Evolutionary conservation across 2,797 vertebrate species (phyloP), one percentile per base, ranked within the genome.

Genomic region (Acestrorhynchus altus): DNA sequence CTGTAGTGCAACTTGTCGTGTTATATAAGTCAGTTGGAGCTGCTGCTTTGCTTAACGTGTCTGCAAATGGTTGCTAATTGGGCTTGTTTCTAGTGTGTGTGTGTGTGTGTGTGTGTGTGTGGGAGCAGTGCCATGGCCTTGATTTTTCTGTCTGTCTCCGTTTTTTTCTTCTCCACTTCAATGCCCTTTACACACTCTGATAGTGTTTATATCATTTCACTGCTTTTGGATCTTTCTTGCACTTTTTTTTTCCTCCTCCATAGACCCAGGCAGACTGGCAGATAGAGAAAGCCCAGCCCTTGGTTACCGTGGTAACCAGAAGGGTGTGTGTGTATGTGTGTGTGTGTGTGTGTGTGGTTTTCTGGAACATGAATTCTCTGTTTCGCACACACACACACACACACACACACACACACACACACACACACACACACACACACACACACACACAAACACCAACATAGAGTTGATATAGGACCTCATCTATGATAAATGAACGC

Each of bases 281-380:
- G 13, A 52, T 51, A 74, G 59, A 75, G 67, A 75, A 79, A 60
- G 56, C 31, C 75, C 57, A 74, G 42, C 78, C 74, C 46, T 74
- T 22, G 51, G 84, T 84, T 81, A 67, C 84, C 71, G 68, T 81
- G 76, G 83, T 65, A 72, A 86, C 84, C 66, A 65, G 57, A 16
- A 52, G 57, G 68, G 46, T 69, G 47, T 0, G 35, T 39, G 73
- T 44, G 31, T 44, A 39, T 26, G 66, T 54, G 47, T 54, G 69
- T 46, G 66, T 69, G 56, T 26, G 61, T 51, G 46, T 61, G 79
- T 46, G 59, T 54, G 7, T n/a, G 22, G 22, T 31, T 65, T 49
- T 64, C 71, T 68, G 54, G 11, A 22, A 59, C n/a, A 40, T 31
- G 40, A 67, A 74, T 77, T 77, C 57, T 81, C 75, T 57, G 46